These are phyloP conservation scores for Prietella phreatophila DNA, from an alignment of 2,113 vertebrate genomes.

Conservation along the genomic window DNA sequence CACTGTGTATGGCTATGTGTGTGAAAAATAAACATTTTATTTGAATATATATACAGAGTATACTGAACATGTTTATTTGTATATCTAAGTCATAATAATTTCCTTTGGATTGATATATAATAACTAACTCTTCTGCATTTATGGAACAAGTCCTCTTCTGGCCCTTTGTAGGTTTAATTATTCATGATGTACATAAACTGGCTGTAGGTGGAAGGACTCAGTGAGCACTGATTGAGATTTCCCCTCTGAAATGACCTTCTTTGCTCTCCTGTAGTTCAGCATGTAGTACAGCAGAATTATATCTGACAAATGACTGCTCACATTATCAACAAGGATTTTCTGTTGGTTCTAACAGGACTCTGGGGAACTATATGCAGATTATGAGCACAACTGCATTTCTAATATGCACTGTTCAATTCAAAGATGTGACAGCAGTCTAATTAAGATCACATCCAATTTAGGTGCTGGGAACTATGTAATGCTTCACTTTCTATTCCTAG, in stretches of 20 bases:
- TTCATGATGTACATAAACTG: not conserved
- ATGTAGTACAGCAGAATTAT: not conserved
- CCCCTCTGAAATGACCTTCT: not conserved
- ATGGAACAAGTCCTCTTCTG: not conserved
- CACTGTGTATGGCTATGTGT: no score
- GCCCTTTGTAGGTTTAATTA: not conserved
- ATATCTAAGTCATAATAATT: not conserved
- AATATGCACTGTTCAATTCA: not conserved
- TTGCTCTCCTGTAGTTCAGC: not conserved
- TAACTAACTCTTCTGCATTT: not conserved
- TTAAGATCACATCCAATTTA: not conserved
- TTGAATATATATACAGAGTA: not conserved
- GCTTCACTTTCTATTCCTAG: not conserved
- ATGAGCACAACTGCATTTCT: not conserved
- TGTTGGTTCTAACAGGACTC: not conserved
- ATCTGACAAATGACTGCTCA: slow-evolving; percentile 5
- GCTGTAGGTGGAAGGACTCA: slow-evolving; percentile 1
- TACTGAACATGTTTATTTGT: not conserved
- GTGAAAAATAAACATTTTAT: no score
- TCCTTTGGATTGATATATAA: not conserved
- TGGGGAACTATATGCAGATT: not conserved
- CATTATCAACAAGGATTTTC: not conserved
- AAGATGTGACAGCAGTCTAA: slow-evolving; percentile 2
- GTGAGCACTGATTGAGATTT: slow-evolving; percentile 15
- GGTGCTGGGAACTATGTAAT: not conserved